Base-by-base conservation (phyloP, 2,113 vertebrate species). In the Danio rerio region DNA sequence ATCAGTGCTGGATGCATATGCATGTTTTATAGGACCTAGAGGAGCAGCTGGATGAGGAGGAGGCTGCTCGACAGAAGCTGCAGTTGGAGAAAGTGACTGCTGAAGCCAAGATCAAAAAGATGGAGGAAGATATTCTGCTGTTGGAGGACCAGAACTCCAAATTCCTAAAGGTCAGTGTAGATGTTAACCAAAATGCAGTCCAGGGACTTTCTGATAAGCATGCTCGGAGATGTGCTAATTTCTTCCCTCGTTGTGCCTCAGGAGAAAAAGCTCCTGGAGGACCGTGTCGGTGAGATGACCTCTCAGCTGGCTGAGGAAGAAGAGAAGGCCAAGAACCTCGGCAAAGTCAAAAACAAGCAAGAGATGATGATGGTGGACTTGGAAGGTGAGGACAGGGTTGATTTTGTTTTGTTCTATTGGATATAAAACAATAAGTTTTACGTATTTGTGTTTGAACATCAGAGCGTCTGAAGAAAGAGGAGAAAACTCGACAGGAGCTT, bases 111-210 rank as follows among this genome's bases (percentile, higher is more conserved):
- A 98, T 99, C 84, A 99, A 99, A 89, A 99, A 99, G 91, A 97
- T 98, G 95, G 98, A 99, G 77, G 98, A 99, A 88, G 98, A 99
- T 86, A 96, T 99, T 86, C 92, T 99, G 6, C 91, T 97, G 75
- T 84, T 99, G 3, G 98, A 99, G 87, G 98, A 99, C 93, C 97
- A 99, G 69, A 99, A 99, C 88, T 98, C 97, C 70, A 99, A 99
- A 84, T 97, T 98, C 65, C 88, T 96, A 74, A 99, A 99, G 95
- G 98, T 98, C 83, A 91, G 89, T 56, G 55, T n/a, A n/a, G 10
- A 40, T 47, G 20, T 53, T 31, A 18, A 55, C 43, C 21, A 43
- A 80, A 69, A 47, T 7, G 43, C 5, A 47, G 6, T 1, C 5
- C 65, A 11, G 16, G 65, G n/a, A 5, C 7, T 52, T 55, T 74